phyloP scores from a whole-genome alignment of 1,140 invertebrate genomes.

The Camponotus vicinus region DNA sequence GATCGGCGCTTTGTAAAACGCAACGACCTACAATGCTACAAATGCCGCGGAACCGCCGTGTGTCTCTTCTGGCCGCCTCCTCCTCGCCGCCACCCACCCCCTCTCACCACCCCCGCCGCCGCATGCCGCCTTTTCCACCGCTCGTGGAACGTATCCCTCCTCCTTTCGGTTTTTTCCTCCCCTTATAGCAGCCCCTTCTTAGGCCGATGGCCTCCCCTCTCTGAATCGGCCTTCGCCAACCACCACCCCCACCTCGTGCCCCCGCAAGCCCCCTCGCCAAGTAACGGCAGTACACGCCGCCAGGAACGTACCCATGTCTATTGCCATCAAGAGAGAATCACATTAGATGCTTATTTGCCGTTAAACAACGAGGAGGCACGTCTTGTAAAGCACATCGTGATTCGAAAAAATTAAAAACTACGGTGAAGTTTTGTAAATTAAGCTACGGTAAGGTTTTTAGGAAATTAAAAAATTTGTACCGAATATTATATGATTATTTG shows the following conservation, averaged over 20 bases:
- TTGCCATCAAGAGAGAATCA: background rate
- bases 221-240: conserved; percentile 57
- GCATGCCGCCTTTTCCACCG: conserved; percentile 59
- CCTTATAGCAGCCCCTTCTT: conserved; percentile 69
- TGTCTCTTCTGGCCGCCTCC: conserved; percentile 68
- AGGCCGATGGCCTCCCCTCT: conserved; percentile 65
- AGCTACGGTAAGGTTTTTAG: background rate
- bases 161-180: conserved; percentile 71
- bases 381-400: background rate
- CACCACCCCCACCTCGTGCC: conserved; percentile 45
- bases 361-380: background rate
- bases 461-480: background rate
- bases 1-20: conserved; percentile 83
- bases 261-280: conserved; percentile 13
- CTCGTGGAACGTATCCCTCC: conserved; percentile 59
- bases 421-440: background rate
- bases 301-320: conserved; percentile 42
- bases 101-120: conserved; percentile 39
- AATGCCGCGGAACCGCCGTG: conserved; percentile 81
- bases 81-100: conserved; percentile 44
- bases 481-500: background rate
- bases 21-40: conserved; percentile 85
- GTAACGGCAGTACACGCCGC: conserved; percentile 25
- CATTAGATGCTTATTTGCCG: background rate
- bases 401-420: background rate